phyloP scores from a whole-genome alignment of 2,888 invertebrate species.

The Hedya salicella region DNA sequence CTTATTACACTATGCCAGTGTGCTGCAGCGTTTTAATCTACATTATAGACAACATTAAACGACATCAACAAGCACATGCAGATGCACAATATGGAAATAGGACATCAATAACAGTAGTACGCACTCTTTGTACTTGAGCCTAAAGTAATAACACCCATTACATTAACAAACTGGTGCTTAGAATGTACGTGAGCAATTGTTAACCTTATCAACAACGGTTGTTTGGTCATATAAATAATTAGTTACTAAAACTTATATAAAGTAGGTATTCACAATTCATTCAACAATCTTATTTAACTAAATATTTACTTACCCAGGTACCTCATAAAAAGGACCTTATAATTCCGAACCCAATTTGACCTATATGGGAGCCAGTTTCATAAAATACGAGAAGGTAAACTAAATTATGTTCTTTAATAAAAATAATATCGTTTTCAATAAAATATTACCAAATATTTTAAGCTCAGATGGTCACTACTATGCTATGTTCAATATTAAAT shows the following conservation, averaged over 20 bases:
- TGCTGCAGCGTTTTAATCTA: slow-evolving; percentile 55
- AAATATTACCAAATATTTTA: slow-evolving; percentile 1
- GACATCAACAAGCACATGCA: slow-evolving; percentile 52
- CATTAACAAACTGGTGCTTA: slow-evolving; percentile 61
- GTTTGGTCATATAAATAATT: slow-evolving; percentile 37
- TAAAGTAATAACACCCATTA: slow-evolving; percentile 51
- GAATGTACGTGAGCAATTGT: slow-evolving; percentile 69
- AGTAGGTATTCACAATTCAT: slow-evolving; percentile 35
- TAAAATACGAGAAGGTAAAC: slow-evolving; percentile 7
- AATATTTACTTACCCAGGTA: slow-evolving; percentile 18
- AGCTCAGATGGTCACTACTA: too few species aligned
- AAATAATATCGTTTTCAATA: slow-evolving; percentile 9
- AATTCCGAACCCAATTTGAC: slow-evolving; percentile 10
- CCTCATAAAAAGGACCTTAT: slow-evolving; percentile 16
- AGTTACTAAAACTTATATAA: slow-evolving; percentile 31
- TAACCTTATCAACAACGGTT: slow-evolving; percentile 48
- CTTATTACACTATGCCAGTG: slow-evolving; percentile 67
- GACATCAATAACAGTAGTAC: slow-evolving; percentile 52
- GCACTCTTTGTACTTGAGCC: slow-evolving; percentile 66
- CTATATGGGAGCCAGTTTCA: slow-evolving; percentile 21
- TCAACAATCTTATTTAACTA: slow-evolving; percentile 25
- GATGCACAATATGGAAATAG: slow-evolving; percentile 48
- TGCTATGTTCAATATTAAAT: too few species aligned
- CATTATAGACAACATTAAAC: slow-evolving; percentile 46
- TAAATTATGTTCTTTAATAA: slow-evolving; percentile 6